phyloP scores from a whole-genome alignment of 1,140 invertebrate species.

The Venustaconcha ellipsiformis region DNA sequence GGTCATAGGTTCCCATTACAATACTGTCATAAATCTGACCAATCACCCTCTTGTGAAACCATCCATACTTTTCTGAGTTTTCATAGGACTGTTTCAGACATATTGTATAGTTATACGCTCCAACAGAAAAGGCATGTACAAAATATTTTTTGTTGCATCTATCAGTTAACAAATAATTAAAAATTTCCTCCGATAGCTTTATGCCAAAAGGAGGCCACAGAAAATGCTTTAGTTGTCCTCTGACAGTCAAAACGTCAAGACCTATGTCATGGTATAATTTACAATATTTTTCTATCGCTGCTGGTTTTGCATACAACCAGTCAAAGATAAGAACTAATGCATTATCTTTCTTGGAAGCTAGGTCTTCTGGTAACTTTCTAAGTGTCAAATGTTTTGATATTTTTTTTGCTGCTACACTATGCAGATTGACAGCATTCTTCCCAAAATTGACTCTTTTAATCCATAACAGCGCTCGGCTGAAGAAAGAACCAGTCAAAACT shows the following conservation, averaged over 20 bases:
- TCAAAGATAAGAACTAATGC: constrained; percentile 38
- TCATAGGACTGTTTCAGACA: constrained; percentile 8
- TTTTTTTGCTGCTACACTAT: too few species aligned
- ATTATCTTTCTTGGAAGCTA: too few species aligned
- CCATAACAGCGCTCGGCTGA: too few species aligned
- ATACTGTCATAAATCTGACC: constrained; percentile 50
- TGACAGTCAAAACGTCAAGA: constrained; percentile 41
- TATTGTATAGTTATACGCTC: constrained; percentile 44
- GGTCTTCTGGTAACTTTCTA: too few species aligned
- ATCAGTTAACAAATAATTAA: constrained; percentile 23
- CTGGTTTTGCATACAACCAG: constrained; percentile 39
- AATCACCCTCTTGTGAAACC: constrained; percentile 30
- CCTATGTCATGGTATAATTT: constrained; percentile 40
- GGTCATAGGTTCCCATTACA: constrained; percentile 39
- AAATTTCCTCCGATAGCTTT: constrained; percentile 27
- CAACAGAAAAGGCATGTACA: constrained; percentile 45
- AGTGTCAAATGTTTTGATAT: too few species aligned
- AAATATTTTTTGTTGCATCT: constrained; percentile 23
- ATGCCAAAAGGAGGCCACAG: constrained; percentile 37
- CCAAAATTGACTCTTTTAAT: too few species aligned
- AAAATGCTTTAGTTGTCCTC: constrained; percentile 36
- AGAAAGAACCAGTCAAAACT: too few species aligned
- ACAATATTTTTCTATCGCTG: constrained; percentile 38
- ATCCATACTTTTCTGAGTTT: constrained; percentile 13
- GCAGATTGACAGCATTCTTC: too few species aligned